A percentile compares a stretch with the other conserved stretches of the same genome.
These are phyloP conservation scores for Syrista parreyssii DNA, from an alignment of 2,888 invertebrate species.

Conservation along the genomic window DNA sequence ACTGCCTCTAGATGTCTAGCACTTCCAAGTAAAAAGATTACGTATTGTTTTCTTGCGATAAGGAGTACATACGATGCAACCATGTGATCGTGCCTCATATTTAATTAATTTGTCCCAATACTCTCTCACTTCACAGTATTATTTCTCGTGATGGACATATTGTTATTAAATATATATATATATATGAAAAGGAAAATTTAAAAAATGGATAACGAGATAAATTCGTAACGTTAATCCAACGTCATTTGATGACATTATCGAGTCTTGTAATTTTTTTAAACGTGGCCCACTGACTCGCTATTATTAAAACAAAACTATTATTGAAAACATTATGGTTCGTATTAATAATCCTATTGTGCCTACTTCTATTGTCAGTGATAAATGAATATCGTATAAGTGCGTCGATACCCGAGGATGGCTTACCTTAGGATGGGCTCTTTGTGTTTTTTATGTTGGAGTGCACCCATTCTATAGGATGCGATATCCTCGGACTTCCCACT, in stretches of 20 bases:
- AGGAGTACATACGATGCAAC: not conserved
- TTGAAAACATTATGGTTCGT: constrained; percentile 23
- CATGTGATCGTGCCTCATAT: not conserved
- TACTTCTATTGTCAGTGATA: constrained; percentile 51
- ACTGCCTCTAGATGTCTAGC: not conserved
- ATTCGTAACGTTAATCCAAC: not conserved
- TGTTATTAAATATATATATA: not conserved
- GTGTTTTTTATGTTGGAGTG: not conserved
- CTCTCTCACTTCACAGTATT: not conserved
- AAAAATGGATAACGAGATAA: not conserved
- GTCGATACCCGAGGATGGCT: not conserved
- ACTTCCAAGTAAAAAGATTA: not conserved
- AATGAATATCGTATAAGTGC: constrained; percentile 32
- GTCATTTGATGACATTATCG: not conserved
- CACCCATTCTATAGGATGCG: not conserved
- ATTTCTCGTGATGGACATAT: not conserved
- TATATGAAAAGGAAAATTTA: not conserved
- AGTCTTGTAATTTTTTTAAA: not conserved
- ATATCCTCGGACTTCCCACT: not conserved
- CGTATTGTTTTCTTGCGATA: not conserved
- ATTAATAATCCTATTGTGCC: constrained; percentile 56
- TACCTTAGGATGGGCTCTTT: not conserved
- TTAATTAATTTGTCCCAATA: not conserved
- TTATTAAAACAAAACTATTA: too few relatives aligned
- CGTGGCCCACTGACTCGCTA: not conserved